phyloP scores from a whole-genome alignment of 2,797 vertebrate species.

The Scomberomorus guttatus region DNA sequence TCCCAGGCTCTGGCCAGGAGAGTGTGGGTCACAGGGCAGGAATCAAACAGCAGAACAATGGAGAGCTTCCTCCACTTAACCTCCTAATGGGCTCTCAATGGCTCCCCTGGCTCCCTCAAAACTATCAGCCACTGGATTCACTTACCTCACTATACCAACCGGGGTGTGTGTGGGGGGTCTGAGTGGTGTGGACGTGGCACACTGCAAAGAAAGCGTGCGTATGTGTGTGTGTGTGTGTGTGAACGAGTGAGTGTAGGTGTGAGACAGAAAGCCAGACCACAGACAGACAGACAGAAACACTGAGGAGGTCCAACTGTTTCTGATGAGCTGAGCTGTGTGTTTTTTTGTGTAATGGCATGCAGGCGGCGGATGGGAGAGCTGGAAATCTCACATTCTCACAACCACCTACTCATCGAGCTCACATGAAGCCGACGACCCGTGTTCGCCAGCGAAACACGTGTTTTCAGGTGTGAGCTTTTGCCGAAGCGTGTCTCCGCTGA shows the following conservation, averaged over 20 bases:
- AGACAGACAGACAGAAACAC: conserved; percentile 57
- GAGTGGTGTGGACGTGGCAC: conserved; percentile 60
- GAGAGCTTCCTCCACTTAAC: conserved; percentile 87
- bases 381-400: conserved; percentile 58
- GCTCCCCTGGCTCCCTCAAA: conserved; percentile 84
- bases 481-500: conserved; percentile 39
- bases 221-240: conserved; percentile 32
- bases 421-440: not conserved
- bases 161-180: conserved; percentile 75
- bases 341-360: conserved; percentile 62
- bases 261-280: conserved; percentile 59
- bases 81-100: conserved; percentile 88
- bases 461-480: conserved; percentile 53
- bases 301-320: conserved; percentile 71
- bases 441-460: conserved; percentile 14
- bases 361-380: conserved; percentile 54
- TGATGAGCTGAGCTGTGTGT: conserved; percentile 61
- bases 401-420: conserved; percentile 29
- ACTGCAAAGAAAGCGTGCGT: conserved; percentile 49
- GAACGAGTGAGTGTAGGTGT: conserved; percentile 56
- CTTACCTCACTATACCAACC: conserved; percentile 77
- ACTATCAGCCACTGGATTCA: conserved; percentile 84
- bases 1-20: conserved; percentile 82
- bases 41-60: conserved; percentile 86
- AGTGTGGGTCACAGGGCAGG: conserved; percentile 81